Evolutionary conservation across 2,113 vertebrate genomes (phyloP), one percentile per base, ranked within the genome.

Genomic region (Tupaia chinensis): DNA sequence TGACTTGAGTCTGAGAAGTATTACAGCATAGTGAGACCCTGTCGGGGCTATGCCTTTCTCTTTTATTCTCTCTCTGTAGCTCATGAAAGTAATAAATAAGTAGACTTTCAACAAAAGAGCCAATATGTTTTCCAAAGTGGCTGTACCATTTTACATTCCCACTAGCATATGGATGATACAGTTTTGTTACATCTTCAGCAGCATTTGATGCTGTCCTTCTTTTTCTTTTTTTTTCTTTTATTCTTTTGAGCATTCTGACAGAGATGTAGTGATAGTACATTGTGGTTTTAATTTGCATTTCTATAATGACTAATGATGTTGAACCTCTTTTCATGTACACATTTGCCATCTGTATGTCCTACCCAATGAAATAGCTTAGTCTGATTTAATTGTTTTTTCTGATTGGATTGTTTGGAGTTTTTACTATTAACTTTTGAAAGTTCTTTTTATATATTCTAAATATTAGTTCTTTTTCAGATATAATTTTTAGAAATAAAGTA

Each of bases 281-380:
- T 93, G 68, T 89, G 25, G n/a, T 78, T 95, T 85, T 81, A 92
- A 92, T 61, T 79, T 77, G n/a, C 11, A 44, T 77, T 92, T 94
- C 13, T 27, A 60, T 80, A 77, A 20, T 82, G 44, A 25, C n/a
- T 82, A 68, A 78, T 77, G 25, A 78, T 94, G 20, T 84, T 84
- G 79, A 74, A 65, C 63, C 65, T 87, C n/a, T 89, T 89, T 76
- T 29, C 7, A 69, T 76, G 20, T 79, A 25, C 72, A 80, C 69
- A 63, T 14, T 65, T 91, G 16, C 63, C 16, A 74, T 56, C 54
- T 32, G 12, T 84, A 72, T 70, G 32, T 74, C 20, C 7, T 93
- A 11, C 32, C 82, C 44, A 66, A 1, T 76, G 17, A 86, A 90
- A 72, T 90, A 29, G 63, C 7, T 86, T 13, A 56, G 4, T 95